Percentiles rank a stretch among this genome's conserved stretches.
phyloP scores from a whole-genome alignment of 2,888 invertebrate species.

The Zele albiditarsus region DNA sequence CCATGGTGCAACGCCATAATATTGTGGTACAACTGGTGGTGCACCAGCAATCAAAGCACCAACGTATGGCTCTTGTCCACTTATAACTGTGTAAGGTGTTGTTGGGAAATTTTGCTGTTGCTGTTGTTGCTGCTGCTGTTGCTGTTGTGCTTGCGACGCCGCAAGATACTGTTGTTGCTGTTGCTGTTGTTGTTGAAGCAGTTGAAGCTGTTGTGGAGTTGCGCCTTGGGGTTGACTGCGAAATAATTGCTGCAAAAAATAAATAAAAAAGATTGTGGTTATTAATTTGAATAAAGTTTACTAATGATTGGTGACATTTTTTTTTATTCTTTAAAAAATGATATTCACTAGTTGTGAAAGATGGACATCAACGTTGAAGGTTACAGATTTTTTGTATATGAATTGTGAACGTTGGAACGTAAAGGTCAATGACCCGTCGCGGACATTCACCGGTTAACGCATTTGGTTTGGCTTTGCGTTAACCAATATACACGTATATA shows the following conservation, averaged over 20 bases:
- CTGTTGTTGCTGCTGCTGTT: slow-evolving; percentile 84
- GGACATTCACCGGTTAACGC: slow-evolving; percentile 68
- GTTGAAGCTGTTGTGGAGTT: slow-evolving; percentile 79
- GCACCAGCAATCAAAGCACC: slow-evolving; percentile 85
- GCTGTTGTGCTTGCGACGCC: slow-evolving; percentile 82
- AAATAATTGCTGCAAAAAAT: slow-evolving; percentile 86
- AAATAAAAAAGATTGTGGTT: background rate
- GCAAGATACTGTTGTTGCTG: slow-evolving; percentile 79
- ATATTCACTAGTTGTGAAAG: background rate
- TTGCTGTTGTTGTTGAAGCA: slow-evolving; percentile 78
- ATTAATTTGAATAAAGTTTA: background rate
- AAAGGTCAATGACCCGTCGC: slow-evolving; percentile 67
- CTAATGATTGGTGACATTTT: background rate
- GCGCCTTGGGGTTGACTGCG: slow-evolving; percentile 84
- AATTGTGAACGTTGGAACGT: slow-evolving; percentile 29
- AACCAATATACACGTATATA: slow-evolving; percentile 49
- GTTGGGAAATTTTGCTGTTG: slow-evolving; percentile 89
- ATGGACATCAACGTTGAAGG: slow-evolving; percentile 4
- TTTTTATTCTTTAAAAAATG: background rate
- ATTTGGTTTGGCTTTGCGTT: slow-evolving; percentile 50
- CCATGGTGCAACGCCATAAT: slow-evolving; percentile 95
- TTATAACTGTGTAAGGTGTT: slow-evolving; percentile 91
- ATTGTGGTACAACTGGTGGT: slow-evolving; percentile 84
- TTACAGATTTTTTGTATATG: slow-evolving; percentile 18
- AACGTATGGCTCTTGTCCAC: slow-evolving; percentile 88